Base-by-base conservation (phyloP, 2,113 vertebrate species). In the Nansenia antarctica region DNA sequence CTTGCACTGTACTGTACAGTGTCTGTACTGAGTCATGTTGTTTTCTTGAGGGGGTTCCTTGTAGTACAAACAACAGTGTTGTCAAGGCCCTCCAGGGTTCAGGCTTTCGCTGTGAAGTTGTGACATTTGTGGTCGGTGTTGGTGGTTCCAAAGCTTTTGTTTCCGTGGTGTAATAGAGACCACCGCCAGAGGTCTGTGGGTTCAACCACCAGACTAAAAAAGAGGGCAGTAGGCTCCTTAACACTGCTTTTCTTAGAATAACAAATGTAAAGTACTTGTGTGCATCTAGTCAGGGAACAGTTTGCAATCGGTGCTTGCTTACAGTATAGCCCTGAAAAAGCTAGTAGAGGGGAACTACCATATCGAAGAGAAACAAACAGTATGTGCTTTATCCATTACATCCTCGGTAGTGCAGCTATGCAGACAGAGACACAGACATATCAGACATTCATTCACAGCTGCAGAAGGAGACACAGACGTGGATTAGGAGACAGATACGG, bases 61-160 rank as follows among this genome's bases (percentile, higher is more conserved):
- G 34, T 55, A 42, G 8, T 27, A 11, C 32, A 67, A 57, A 37
- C 34, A 42, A 5, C 15, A 22, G 14, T 22, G 35, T 31, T 24
- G 57, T 85, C 30, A 68, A 72, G 59, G 67, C 68, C 66, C 58
- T 72, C 49, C 0, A 2, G 68, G 67, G 63, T 31, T 9, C 67
- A n/a, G n/a, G n/a, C 76, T 79, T 24, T 65, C 37, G 18, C 37
- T 64, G 37, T n/a, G n/a, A 78, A 64, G 12, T 59, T 70, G 62
- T 60, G 39, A 78, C 62, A 65, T 84, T 78, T 73, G 55, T 81
- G 54, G 47, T 78, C 30, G 42, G 65, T 68, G 60, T 73, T 62
- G 74, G 78, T 67, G 69, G 77, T 83, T n/a, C n/a, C n/a, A 26
- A n/a, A 34, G 47, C 81, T 39, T 60, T 58, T 45, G 29, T 49